Evolutionary conservation across 2,888 invertebrate species (phyloP).

Genomic region (Catocala sponsa): DNA sequence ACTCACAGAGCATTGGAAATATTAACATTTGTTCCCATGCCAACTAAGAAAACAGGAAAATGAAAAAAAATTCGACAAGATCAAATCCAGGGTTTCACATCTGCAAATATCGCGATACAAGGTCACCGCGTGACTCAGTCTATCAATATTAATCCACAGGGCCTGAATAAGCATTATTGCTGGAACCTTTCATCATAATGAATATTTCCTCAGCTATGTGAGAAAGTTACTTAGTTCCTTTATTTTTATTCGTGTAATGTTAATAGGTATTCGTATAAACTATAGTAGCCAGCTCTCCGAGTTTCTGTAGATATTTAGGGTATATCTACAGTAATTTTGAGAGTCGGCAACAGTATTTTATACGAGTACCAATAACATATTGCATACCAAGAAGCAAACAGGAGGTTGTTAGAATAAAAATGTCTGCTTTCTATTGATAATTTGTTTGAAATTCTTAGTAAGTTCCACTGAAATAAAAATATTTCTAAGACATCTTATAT

Average conservation of each 20-base stretch:
- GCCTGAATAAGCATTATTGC: constrained; percentile 60
- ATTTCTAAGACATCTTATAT: too few species aligned
- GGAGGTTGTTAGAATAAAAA: too few species aligned
- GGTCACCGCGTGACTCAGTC: constrained; percentile 55
- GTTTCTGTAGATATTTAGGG: too few species aligned
- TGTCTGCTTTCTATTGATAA: too few species aligned
- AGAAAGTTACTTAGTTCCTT: constrained; percentile 56
- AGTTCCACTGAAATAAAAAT: too few species aligned
- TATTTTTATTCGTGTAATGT: constrained; percentile 48
- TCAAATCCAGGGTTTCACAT: constrained; percentile 48
- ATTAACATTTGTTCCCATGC: constrained; percentile 28
- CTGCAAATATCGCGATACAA: constrained; percentile 53
- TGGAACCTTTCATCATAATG: constrained; percentile 70
- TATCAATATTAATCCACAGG: constrained; percentile 66
- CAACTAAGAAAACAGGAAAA: constrained; percentile 38
- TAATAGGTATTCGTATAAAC: constrained; percentile 11
- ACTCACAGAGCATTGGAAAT: constrained; percentile 34
- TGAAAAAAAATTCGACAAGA: constrained; percentile 48
- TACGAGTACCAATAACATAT: too few species aligned
- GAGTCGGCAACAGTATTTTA: too few species aligned
- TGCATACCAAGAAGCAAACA: too few species aligned
- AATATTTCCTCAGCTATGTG: constrained; percentile 61
- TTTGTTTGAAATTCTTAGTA: too few species aligned
- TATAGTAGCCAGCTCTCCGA: not conserved
- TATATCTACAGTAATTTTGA: too few species aligned